Percentiles rank a stretch among this genome's conserved stretches.
These are phyloP conservation scores for Lasioglossum leucozonium DNA, from an alignment of 2,888 invertebrate genomes.

Conservation along the genomic window DNA sequence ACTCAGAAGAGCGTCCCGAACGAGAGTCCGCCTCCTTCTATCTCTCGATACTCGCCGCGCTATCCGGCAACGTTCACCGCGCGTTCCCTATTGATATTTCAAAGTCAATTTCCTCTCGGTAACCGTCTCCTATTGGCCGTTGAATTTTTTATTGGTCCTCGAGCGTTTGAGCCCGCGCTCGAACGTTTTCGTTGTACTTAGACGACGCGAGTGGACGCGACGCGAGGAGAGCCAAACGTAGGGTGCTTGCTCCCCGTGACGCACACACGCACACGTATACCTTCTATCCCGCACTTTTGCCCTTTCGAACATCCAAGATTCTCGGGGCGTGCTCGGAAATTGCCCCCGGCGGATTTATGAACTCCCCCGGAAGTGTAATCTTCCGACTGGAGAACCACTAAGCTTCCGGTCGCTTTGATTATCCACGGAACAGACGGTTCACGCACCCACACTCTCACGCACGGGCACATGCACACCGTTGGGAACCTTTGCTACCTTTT, in stretches of 20 bases:
- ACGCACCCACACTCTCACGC: neutral
- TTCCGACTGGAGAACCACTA: neutral
- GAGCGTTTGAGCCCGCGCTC: neutral
- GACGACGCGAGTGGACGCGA: neutral
- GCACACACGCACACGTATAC: neutral
- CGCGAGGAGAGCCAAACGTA: neutral
- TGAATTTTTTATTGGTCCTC: neutral
- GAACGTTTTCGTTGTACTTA: neutral
- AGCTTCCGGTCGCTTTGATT: slow-evolving; percentile 23
- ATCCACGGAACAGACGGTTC: neutral
- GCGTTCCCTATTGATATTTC: neutral
- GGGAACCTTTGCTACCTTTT: neutral
- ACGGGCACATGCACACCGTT: neutral
- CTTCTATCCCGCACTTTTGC: neutral
- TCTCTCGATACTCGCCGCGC: neutral
- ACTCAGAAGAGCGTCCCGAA: neutral
- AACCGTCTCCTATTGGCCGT: neutral
- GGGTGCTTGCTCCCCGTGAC: neutral
- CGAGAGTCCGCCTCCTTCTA: neutral
- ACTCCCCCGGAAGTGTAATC: slow-evolving; percentile 13
- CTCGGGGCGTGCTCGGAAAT: neutral
- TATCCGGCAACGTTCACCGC: neutral
- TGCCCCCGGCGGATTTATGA: neutral
- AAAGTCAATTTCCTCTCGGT: neutral
- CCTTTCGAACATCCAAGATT: slow-evolving; percentile 16